Evolutionary conservation across 2,113 vertebrate genomes (phyloP), one percentile per base, ranked within the genome.

Genomic region (Gobiocypris rarus): DNA sequence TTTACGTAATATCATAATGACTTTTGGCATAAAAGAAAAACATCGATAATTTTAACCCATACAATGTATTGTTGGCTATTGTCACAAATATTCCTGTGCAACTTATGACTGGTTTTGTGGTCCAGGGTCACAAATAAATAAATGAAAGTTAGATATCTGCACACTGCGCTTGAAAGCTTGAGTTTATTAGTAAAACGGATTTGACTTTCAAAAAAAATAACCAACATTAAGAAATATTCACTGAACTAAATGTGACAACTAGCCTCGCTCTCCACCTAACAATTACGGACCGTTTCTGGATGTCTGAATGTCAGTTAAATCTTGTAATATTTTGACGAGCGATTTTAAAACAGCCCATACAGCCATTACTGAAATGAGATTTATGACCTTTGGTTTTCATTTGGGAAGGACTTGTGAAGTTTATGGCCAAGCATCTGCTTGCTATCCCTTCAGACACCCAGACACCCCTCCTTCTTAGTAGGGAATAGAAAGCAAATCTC

Each of bases 311-410:
- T 79, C 56, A 79, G 38, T 61, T 61, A 15, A 17, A 61, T 61
- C 56, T 78, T 45, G 76, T 45, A 45, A 45, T 43, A 41, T 61
- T 61, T 61, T 61, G 56, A 78, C 1, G n/a, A 61, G 34, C 0
- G 4, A 38, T 75, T 75, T 41, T 75, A 56, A 45, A 45, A 45
- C 24, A 4, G n/a, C n/a, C 10, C 34, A 45, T 26, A 59, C 56
- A 45, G n/a, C 75, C 1, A 4, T 43, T 45, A 61, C 56, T 63
- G n/a, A 15, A 54, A 61, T 63, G 38, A 61, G 34, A 79, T 79
- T 63, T 79, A 63, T 63, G 7, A 26, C 82, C 80, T 86, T 58
- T 73, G 71, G 84, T 86, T 83, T 81, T 59, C 56, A 83, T 86
- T 85, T 83, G 80, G 71, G 61, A 86, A 82, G 77, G 71, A 82